Conservation (phyloP, 2,113 vertebrate species). For the Tachycineta bicolor region DNA sequence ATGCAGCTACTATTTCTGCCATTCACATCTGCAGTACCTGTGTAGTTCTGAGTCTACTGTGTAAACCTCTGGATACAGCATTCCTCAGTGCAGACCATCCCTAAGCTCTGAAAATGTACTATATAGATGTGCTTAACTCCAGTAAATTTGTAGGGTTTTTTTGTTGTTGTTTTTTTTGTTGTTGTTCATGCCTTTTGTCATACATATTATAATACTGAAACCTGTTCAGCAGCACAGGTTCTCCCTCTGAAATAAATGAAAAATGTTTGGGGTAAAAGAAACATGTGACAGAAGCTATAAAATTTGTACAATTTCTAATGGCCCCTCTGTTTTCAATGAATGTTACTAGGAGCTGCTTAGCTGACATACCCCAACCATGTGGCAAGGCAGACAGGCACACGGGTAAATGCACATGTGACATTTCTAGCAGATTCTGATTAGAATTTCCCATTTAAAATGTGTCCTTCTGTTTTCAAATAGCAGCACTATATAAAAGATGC, state of each 20-base stretch:
- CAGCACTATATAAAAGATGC: conserved; percentile 4
- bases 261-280: background rate
- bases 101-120: background rate
- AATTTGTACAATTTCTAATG: background rate
- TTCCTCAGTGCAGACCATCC: background rate
- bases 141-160: background rate
- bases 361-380: background rate
- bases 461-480: conserved; percentile 14
- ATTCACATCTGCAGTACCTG: background rate
- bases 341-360: background rate
- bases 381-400: background rate
- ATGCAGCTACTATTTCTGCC: background rate
- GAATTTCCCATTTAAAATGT: background rate
- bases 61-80: background rate
- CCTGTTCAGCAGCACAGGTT: background rate
- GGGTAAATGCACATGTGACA: background rate
- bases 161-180: too few relatives aligned
- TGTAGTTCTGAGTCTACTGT: background rate
- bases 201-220: background rate
- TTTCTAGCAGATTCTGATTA: background rate
- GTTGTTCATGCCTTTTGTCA: background rate
- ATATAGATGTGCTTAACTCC: background rate
- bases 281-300: background rate
- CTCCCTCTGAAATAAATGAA: background rate
- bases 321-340: background rate